Base-by-base conservation (phyloP, 2,888 invertebrate genomes). In the Sphinx pinastri region DNA sequence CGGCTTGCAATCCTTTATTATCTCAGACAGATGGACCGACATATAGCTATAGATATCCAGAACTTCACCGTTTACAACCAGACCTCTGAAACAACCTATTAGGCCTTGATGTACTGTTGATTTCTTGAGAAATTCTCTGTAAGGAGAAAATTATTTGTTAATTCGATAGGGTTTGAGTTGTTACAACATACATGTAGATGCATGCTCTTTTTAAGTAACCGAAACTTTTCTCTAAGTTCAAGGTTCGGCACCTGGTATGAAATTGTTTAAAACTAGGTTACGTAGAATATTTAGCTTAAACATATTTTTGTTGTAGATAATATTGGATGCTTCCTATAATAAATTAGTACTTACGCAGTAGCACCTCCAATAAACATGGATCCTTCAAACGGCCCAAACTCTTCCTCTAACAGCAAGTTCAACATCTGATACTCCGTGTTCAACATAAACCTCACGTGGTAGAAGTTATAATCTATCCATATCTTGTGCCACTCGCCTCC, bases 401-500 rank as follows among this genome's bases (percentile, higher is more conserved):
- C 97, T 85, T 98, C 98, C 85, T 98, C 97, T 13, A 97, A 95
- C 76, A 97, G 91, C 71, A 98, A 91, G 89, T 98, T 97, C 31
- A 98, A 96, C 97, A 98, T 98, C 92, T 97, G 96, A 82, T 96
- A 97, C 84, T 98, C 97, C 52, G 97, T 97, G 84, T 98, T 98
- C 76, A 98, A 96, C 97, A 98, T 98, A 84, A 98, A 98, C 74
- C 98, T 94, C 52, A 98, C 98, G 87, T 98, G 98, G 88, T 98
- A 97, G 85, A 97, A 97, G 90, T 98, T 98, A 86, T 98, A 98
- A 92, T 99, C 98, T 73, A 99, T 98, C 97, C 98, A 98, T 75
- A 99, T 96, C 91, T 98, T 98, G 88, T 99, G 99, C 99, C 99
- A 99, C 86, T 98, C 98, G 0, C 98, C 99, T 68, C 97, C 97